Percentiles rank a stretch among this genome's conserved stretches.
phyloP scores from a whole-genome alignment of 1,140 invertebrate genomes.

The Heliothis subflexa region DNA sequence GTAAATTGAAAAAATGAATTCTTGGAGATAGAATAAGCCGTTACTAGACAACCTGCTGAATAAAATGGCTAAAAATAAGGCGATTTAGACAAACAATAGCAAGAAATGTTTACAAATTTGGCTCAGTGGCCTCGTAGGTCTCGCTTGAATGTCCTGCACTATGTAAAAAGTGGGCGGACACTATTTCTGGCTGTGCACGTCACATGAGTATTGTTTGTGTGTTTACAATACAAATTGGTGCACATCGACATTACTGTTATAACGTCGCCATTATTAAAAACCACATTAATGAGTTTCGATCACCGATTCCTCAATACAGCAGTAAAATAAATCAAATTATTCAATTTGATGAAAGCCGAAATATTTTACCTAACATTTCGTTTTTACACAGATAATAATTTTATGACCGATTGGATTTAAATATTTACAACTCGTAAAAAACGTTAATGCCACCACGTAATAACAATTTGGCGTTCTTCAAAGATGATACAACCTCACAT shows the following conservation, averaged over 20 bases:
- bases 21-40: neutral
- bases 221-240: slow-evolving; percentile 8
- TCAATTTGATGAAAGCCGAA: neutral
- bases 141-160: slow-evolving; percentile 22
- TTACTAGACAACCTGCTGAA: neutral
- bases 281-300: slow-evolving; percentile 2
- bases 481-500: slow-evolving; percentile 2
- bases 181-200: slow-evolving; percentile 17
- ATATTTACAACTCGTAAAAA: slow-evolving; percentile 30
- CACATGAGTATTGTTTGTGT: slow-evolving; percentile 22
- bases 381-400: slow-evolving; percentile 11
- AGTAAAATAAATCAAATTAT: neutral
- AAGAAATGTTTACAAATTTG: slow-evolving; percentile 27
- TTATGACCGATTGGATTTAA: slow-evolving; percentile 18
- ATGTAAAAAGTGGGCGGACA: slow-evolving; percentile 37
- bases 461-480: slow-evolving; percentile 1
- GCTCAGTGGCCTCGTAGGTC: slow-evolving; percentile 25
- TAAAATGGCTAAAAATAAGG: slow-evolving; percentile 11
- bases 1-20: neutral
- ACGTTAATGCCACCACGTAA: slow-evolving; percentile 26
- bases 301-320: neutral
- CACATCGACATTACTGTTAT: slow-evolving; percentile 35
- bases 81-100: slow-evolving; percentile 29
- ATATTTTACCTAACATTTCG: neutral
- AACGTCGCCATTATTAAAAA: slow-evolving; percentile 17